Base-by-base conservation (phyloP, 2,797 vertebrate genomes). In the Triplophysa bombifrons region DNA sequence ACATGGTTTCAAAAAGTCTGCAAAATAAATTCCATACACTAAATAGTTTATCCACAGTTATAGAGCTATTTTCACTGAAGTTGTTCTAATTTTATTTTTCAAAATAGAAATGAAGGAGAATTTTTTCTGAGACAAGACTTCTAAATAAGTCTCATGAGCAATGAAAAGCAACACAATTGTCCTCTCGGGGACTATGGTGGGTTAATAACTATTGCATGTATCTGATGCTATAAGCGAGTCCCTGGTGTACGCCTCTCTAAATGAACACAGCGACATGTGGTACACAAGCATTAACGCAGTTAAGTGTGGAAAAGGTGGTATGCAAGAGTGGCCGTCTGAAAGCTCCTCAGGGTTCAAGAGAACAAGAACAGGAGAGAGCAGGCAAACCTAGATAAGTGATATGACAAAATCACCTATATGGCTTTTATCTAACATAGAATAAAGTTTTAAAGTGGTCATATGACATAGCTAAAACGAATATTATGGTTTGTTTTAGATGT, bases 281-380 rank as follows among this genome's bases (percentile, higher is more conserved):
- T 56, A 19, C 7, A n/a, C 50, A 25, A n/a, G 63, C 41, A 67
- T 56, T 55, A 41, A 27, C 63, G 27, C 50, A 41, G n/a, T 67
- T 41, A 67, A 76, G 74, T 55, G 74, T 67, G 74, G 34, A 76
- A 44, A 44, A 73, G 38, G 14, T 46, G n/a, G 55, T 20, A 3
- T 48, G 72, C 20, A 50, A 65, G 61, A 74, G 50, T 41, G 22
- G 17, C 12, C 30, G 34, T 38, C 17, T 13, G 30, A 75, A 22
- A 1, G 11, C 9, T 13, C 16, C 22, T 67, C 34, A 48, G 58
- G 16, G 38, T 76, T 66, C 58, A 10, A 58, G 51, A 41, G 19
- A 65, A n/a, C 34, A 1, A 22, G 1, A 16, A 41, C 46, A 22
- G n/a, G 0, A 75, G 7, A 38, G 19, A 53, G 16, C 12, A 14